Conservation (phyloP, 2,888 invertebrate genomes). For the Nephrotoma appendiculata region DNA sequence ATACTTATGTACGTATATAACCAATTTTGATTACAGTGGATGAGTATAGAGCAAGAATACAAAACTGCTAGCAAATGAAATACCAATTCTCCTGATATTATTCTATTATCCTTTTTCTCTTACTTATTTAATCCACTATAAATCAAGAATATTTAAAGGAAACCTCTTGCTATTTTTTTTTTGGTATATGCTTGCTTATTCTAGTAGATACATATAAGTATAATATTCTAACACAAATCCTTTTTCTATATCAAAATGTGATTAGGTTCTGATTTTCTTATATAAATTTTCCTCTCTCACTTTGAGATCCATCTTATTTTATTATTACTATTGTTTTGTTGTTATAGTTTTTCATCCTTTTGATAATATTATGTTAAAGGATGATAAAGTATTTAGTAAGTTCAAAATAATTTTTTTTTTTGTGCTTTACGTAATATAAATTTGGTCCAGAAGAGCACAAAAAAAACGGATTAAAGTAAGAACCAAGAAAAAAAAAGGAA, state of each 20-base stretch:
- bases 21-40: neutral
- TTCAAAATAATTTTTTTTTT: neutral
- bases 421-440: neutral
- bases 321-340: neutral
- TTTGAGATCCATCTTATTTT: neutral
- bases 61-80: neutral
- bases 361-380: constrained; percentile 2
- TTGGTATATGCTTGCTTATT: neutral
- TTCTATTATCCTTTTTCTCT: neutral
- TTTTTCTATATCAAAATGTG: constrained; percentile 3
- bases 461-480: neutral
- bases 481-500: neutral
- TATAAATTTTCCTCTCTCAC: neutral
- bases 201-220: no score
- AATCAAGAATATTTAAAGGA: neutral
- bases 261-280: constrained; percentile 2
- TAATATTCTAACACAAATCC: neutral
- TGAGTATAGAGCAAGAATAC: neutral
- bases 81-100: neutral
- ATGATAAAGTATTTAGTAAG: neutral
- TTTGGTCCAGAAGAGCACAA: neutral
- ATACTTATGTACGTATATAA: neutral
- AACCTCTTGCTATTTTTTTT: neutral
- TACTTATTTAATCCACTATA: neutral
- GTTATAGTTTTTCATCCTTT: neutral